Evolutionary conservation across 1,140 invertebrate genomes (phyloP).

Genomic region (Andrena cerasifolii): DNA sequence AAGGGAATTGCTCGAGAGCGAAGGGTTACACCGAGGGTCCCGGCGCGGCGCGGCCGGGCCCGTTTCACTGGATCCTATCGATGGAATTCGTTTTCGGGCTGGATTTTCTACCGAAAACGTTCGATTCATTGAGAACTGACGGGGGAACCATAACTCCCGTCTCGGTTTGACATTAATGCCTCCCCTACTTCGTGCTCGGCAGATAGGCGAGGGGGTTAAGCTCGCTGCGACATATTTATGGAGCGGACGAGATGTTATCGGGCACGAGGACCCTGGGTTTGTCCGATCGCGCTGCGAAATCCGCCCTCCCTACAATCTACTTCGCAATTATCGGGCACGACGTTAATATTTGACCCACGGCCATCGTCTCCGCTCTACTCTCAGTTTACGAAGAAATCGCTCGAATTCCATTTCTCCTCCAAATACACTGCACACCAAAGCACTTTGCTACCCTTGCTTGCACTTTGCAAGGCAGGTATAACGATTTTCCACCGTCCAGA

Average conservation of each 20-base stretch:
- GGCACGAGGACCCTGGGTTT: slow-evolving; percentile 70
- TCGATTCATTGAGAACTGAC: slow-evolving; percentile 83
- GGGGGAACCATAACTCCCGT: slow-evolving; percentile 82
- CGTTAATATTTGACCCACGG: slow-evolving; percentile 81
- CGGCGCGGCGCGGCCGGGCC: too few relatives aligned
- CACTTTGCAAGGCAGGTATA: too few relatives aligned
- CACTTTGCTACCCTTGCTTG: not conserved
- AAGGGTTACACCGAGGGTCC: slow-evolving; percentile 27
- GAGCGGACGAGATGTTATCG: slow-evolving; percentile 82
- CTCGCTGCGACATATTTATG: slow-evolving; percentile 82
- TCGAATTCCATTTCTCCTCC: slow-evolving; percentile 22
- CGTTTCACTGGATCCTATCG: slow-evolving; percentile 70
- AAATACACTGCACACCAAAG: not conserved
- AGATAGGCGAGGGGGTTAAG: slow-evolving; percentile 80
- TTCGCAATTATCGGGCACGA: slow-evolving; percentile 81
- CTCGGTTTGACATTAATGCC: slow-evolving; percentile 82
- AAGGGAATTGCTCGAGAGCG: slow-evolving; percentile 23
- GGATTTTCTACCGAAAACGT: slow-evolving; percentile 81
- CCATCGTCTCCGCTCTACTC: slow-evolving; percentile 62
- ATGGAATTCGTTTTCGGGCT: slow-evolving; percentile 55
- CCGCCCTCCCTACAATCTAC: slow-evolving; percentile 79
- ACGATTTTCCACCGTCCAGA: too few relatives aligned
- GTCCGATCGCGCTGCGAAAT: slow-evolving; percentile 64
- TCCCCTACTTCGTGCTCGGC: slow-evolving; percentile 76
- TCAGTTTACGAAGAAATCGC: slow-evolving; percentile 50